Conservation (phyloP, 2,888 invertebrate genomes). For the Ormia ochracea region DNA sequence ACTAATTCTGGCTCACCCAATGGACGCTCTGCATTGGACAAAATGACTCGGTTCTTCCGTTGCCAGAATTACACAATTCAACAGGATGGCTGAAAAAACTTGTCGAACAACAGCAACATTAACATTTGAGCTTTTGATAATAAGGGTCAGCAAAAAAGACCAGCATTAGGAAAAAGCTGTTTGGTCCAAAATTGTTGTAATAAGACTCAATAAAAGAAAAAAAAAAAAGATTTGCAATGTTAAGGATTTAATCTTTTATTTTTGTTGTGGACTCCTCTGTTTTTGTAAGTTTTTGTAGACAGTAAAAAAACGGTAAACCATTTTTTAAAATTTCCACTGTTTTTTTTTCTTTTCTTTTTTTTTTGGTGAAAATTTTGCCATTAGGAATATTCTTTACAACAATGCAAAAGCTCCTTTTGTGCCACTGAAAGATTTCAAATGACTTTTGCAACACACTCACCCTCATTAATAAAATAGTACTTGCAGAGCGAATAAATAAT, state of each 20-base stretch:
- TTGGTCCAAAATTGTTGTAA: conserved; percentile 5
- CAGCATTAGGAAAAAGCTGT: not conserved
- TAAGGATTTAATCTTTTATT: not conserved
- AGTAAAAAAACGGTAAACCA: conserved; percentile 28
- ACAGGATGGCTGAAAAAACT: not conserved
- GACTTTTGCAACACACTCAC: conserved; percentile 45
- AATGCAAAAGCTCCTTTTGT: conserved; percentile 11
- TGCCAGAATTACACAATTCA: not conserved
- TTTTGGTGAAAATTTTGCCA: not conserved
- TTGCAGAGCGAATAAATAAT: not conserved
- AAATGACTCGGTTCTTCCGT: not conserved
- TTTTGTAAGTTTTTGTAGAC: not conserved
- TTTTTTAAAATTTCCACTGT: too few species aligned
- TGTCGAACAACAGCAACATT: conserved; percentile 38
- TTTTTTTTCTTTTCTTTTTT: not conserved
- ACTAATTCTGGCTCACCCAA: conserved; percentile 20
- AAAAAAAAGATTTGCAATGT: not conserved
- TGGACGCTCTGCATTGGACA: conserved; percentile 7
- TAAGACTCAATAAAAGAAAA: not conserved
- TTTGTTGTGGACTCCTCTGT: not conserved
- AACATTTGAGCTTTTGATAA: conserved; percentile 61
- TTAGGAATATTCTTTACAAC: not conserved
- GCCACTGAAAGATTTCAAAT: conserved; percentile 27
- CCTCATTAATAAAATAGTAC: conserved; percentile 37
- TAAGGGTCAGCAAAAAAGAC: conserved; percentile 45